phyloP scores from a whole-genome alignment of 37 sponge, comb jelly and placozoan species.

The Agelas oroides region DNA sequence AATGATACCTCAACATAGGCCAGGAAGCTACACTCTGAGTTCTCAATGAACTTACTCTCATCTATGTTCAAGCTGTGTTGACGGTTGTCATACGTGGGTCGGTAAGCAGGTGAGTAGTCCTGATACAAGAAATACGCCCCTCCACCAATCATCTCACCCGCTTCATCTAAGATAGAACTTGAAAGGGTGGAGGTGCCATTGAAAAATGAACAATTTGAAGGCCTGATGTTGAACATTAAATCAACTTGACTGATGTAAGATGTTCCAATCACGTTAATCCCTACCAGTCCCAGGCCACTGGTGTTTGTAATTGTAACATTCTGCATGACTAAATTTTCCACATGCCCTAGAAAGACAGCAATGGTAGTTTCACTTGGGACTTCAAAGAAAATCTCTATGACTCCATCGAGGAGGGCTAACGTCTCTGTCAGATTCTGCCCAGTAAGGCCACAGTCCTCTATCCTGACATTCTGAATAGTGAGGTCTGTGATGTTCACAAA shows the following conservation, averaged over 20 bases:
- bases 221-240: slow-evolving; percentile 13
- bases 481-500: slow-evolving; percentile 32
- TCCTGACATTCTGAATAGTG: slow-evolving; percentile 1
- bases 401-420: not conserved
- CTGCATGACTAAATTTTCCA: slow-evolving; percentile 9
- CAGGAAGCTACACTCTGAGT: slow-evolving; percentile 16
- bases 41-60: not conserved
- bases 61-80: not conserved
- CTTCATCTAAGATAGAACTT: not conserved
- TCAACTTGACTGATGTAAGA: not conserved
- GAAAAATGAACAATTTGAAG: not conserved
- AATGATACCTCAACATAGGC: not conserved
- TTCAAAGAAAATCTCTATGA: slow-evolving; percentile 3
- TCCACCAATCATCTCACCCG: slow-evolving; percentile 26
- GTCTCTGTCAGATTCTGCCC: not conserved
- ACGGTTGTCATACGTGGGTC: not conserved
- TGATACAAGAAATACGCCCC: slow-evolving; percentile 40
- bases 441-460: slow-evolving; percentile 43
- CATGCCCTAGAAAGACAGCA: slow-evolving; percentile 15
- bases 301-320: slow-evolving; percentile 20
- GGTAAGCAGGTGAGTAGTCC: slow-evolving; percentile 13
- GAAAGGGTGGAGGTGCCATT: not conserved
- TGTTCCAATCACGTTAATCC: slow-evolving; percentile 41
- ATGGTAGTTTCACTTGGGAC: not conserved
- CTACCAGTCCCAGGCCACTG: slow-evolving; percentile 44